Conservation (phyloP, 2,888 invertebrate genomes). For the Malachius bipustulatus region DNA sequence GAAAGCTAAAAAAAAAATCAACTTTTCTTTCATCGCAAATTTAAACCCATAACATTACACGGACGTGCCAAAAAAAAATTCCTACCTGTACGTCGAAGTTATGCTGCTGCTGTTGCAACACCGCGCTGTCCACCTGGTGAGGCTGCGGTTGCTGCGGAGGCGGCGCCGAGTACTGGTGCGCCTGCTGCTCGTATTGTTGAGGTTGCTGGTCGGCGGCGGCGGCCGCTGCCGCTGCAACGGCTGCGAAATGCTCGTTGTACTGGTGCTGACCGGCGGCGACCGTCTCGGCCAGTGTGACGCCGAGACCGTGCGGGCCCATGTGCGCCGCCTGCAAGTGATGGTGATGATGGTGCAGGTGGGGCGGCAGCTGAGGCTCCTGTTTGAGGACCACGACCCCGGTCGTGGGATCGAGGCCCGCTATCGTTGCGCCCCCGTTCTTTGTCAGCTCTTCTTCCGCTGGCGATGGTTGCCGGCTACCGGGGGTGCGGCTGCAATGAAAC, state of each 20-base stretch:
- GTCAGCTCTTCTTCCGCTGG: constrained; percentile 74
- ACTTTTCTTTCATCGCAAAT: no score
- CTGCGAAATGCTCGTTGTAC: constrained; percentile 36
- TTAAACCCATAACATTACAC: constrained; percentile 3
- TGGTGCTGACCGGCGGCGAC: no score
- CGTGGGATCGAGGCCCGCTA: constrained; percentile 32
- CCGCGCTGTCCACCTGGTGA: constrained; percentile 36
- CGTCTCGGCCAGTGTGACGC: constrained; percentile 36
- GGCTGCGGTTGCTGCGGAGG: constrained; percentile 35
- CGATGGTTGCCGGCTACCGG: constrained; percentile 83
- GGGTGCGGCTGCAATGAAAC: constrained; percentile 62
- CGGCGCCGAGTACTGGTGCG: constrained; percentile 30
- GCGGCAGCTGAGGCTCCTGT: constrained; percentile 41
- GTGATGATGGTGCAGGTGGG: constrained; percentile 31
- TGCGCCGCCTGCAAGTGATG: constrained; percentile 35
- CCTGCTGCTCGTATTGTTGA: constrained; percentile 36
- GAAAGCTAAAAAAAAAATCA: no score
- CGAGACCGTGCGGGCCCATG: constrained; percentile 37
- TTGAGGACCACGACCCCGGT: constrained; percentile 44
- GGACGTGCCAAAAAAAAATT: constrained; percentile 14
- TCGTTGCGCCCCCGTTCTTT: constrained; percentile 39
- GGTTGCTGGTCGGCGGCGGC: constrained; percentile 32
- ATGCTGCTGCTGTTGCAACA: constrained; percentile 51
- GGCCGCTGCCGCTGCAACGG: constrained; percentile 23
- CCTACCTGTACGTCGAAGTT: constrained; percentile 72